Evolutionary conservation across 2,797 vertebrate species (phyloP).

Genomic region (Malurus splendens): DNA sequence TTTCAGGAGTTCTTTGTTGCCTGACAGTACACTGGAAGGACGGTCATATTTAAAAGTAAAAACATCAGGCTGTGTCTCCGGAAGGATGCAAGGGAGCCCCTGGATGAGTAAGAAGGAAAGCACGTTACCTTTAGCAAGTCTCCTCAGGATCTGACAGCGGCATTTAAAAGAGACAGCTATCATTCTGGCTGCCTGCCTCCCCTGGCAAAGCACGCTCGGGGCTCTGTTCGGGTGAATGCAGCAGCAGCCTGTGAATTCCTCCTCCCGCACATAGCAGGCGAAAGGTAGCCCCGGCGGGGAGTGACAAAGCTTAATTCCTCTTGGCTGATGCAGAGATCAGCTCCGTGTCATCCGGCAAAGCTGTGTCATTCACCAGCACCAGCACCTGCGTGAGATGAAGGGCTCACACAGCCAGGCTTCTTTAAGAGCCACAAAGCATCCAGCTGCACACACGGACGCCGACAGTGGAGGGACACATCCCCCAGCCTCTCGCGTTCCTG

Average conservation of each 20-base stretch:
- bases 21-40: constrained; percentile 51
- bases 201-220: constrained; percentile 65
- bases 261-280: constrained; percentile 71
- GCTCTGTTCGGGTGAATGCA: constrained; percentile 70
- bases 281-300: constrained; percentile 77
- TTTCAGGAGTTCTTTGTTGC: constrained; percentile 70
- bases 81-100: constrained; percentile 19
- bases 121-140: constrained; percentile 91
- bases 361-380: constrained; percentile 68
- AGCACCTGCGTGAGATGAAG: constrained; percentile 47
- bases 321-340: constrained; percentile 76
- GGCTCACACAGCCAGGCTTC: constrained; percentile 53
- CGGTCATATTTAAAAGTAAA: constrained; percentile 60
- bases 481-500: neutral
- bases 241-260: constrained; percentile 74
- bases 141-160: constrained; percentile 96
- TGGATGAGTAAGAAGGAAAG: constrained; percentile 56
- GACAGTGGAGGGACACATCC: constrained; percentile 27
- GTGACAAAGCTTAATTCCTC: constrained; percentile 79
- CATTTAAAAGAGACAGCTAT: constrained; percentile 99
- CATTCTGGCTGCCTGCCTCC: constrained; percentile 80
- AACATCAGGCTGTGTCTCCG: constrained; percentile 7
- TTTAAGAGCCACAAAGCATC: constrained; percentile 60
- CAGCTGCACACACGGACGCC: neutral
- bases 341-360: constrained; percentile 69